Evolutionary conservation across 2,888 invertebrate species (phyloP).

Genomic region (Drosophila helvetica): DNA sequence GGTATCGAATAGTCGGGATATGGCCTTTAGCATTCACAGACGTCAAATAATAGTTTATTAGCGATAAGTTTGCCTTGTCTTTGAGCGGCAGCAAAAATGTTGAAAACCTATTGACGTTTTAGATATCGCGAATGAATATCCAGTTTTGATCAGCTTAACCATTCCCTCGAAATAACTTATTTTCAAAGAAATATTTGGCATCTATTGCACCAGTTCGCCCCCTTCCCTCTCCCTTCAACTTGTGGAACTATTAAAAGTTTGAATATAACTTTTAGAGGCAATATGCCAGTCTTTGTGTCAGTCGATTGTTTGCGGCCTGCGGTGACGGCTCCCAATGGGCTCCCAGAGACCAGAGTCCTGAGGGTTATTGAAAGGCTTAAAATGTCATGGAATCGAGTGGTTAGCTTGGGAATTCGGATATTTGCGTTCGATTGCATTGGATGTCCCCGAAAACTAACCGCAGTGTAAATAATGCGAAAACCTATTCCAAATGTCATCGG

Average conservation of each 20-base stretch:
- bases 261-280: constrained; percentile 23
- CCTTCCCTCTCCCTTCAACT: neutral
- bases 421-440: constrained; percentile 18
- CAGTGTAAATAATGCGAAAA: constrained; percentile 55
- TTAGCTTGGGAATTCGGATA: constrained; percentile 25
- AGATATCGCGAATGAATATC: neutral
- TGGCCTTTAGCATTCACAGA: no score
- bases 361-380: constrained; percentile 54
- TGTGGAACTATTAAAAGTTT: constrained; percentile 30
- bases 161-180: neutral
- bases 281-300: constrained; percentile 25
- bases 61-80: neutral
- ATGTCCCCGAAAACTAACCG: constrained; percentile 30
- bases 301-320: constrained; percentile 60
- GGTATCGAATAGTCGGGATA: no score
- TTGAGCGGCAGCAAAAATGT: no score
- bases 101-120: neutral
- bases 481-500: constrained; percentile 9
- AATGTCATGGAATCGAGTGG: constrained; percentile 46
- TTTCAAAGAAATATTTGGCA: constrained; percentile 15
- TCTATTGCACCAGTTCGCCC: neutral
- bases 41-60: no score
- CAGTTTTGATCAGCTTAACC: neutral
- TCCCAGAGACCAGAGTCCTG: constrained; percentile 39
- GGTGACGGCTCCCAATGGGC: constrained; percentile 37